Evolutionary conservation across 1,140 invertebrate species (phyloP), one percentile per base, ranked within the genome.

Genomic region (Conus ventricosus): DNA sequence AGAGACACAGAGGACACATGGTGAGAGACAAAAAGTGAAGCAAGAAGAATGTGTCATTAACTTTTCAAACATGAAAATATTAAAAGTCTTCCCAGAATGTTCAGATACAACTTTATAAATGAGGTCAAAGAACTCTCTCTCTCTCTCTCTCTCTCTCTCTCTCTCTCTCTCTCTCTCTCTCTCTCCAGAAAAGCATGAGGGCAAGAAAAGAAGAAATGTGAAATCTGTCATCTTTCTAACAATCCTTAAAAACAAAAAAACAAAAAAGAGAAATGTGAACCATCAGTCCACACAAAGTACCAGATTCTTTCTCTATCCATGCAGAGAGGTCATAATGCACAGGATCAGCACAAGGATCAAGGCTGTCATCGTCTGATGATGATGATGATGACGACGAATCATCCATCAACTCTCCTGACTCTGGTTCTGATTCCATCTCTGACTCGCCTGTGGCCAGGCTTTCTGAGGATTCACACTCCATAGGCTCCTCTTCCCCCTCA

Each of bases 381-480:
- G 57, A 60, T 25, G 80, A 82, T 20, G 71, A 60, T 25, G 51
- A 55, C 11, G 87, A 88, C 23, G 87, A 83, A 53, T 88, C 82
- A 87, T 51, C 54, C 10, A 76, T 83, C 54, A 91, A 55, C 54
- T 92, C 91, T 51, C 90, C 90, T 23, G 91, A 89, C 82, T 92
- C 90, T 27, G 85, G 87, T 7, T 89, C 89, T 93, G 63, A 88
- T 10, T 94, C 94, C 94, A 92, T 96, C 95, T 94, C 95, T 96
- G 95, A 96, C 95, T 95, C 96, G 80, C 67, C 87, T 63, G 82
- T 87, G 17, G 84, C 84, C 27, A 88, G 55, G 85, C 88, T 89
- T 39, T 82, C 88, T 78, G 88, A 90, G n/a, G 86, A 89, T 15
- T 87, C 88, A 17, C n/a, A 39, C 5, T 81, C n/a, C 54, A 85